Evolutionary conservation across 2,113 vertebrate species (phyloP).

Genomic region (Xiphophorus maculatus): DNA sequence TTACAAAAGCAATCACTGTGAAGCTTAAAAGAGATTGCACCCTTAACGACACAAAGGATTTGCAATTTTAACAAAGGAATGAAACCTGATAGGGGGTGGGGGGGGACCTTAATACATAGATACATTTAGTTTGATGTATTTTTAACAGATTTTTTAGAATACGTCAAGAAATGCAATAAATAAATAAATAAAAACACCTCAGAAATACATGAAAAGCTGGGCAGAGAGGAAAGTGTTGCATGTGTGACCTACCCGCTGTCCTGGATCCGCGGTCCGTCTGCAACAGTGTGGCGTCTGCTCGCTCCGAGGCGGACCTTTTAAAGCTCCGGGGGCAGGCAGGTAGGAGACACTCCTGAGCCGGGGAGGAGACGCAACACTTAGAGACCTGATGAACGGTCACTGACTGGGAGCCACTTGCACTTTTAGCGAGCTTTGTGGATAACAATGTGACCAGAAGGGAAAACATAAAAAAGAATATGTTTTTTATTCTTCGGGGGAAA

Average conservation of each 20-base stretch:
- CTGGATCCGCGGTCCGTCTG: slow-evolving; percentile 11
- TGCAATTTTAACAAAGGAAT: neutral
- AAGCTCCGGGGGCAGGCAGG: slow-evolving; percentile 39
- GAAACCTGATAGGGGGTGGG: neutral
- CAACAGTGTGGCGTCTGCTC: slow-evolving; percentile 2
- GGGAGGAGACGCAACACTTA: slow-evolving; percentile 2
- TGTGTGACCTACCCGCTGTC: slow-evolving; percentile 23
- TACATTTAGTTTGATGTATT: neutral
- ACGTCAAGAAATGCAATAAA: no score
- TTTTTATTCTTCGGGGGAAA: no score
- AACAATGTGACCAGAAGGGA: neutral
- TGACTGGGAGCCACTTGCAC: slow-evolving; percentile 9
- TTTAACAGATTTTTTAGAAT: neutral
- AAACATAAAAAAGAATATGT: neutral
- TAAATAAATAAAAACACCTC: no score
- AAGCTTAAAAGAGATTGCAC: slow-evolving; percentile 9
- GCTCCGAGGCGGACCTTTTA: neutral
- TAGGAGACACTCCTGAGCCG: neutral
- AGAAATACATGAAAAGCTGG: slow-evolving; percentile 1
- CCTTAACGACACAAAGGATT: neutral
- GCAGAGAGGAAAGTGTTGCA: slow-evolving; percentile 4
- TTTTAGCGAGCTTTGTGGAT: neutral
- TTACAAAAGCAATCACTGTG: neutral
- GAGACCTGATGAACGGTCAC: neutral
- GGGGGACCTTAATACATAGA: neutral